Conservation (phyloP, 1,140 invertebrate species). For the Hydropsyche tenuis region DNA sequence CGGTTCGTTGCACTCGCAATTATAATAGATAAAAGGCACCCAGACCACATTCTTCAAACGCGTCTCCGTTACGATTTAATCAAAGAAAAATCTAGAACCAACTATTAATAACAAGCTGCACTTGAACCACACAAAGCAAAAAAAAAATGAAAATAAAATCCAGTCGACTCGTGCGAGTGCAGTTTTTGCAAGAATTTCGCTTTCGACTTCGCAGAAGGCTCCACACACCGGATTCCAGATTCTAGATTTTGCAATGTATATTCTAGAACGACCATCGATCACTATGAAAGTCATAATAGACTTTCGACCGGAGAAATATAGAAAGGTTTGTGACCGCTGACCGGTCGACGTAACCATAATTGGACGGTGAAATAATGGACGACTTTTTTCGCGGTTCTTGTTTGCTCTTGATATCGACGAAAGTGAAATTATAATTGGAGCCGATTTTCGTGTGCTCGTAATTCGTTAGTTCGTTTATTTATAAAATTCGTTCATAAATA, state of each 20-base stretch:
- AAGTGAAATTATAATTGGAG: constrained; percentile 9
- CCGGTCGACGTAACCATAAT: constrained; percentile 11
- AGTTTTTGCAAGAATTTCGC: constrained; percentile 13
- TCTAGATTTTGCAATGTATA: too few species aligned
- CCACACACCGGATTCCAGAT: too few species aligned
- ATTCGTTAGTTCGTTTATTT: background rate
- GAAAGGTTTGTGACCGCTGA: constrained; percentile 8
- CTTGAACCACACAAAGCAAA: too few species aligned
- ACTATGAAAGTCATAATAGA: too few species aligned
- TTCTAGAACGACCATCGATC: background rate
- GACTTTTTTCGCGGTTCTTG: background rate
- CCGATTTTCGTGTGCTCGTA: background rate
- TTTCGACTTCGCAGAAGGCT: constrained; percentile 4
- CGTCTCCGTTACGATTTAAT: too few species aligned
- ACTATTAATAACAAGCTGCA: too few species aligned
- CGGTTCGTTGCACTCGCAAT: too few species aligned
- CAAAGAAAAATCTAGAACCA: too few species aligned
- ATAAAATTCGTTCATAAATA: background rate
- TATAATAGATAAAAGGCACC: too few species aligned
- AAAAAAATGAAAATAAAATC: too few species aligned
- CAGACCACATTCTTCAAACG: too few species aligned
- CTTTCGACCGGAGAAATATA: background rate
- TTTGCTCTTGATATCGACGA: constrained; percentile 10
- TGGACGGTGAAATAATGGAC: constrained; percentile 18
- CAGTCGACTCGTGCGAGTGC: background rate